Conservation (phyloP, 2,888 invertebrate genomes). For the Gymnoscelis rufifasciata region DNA sequence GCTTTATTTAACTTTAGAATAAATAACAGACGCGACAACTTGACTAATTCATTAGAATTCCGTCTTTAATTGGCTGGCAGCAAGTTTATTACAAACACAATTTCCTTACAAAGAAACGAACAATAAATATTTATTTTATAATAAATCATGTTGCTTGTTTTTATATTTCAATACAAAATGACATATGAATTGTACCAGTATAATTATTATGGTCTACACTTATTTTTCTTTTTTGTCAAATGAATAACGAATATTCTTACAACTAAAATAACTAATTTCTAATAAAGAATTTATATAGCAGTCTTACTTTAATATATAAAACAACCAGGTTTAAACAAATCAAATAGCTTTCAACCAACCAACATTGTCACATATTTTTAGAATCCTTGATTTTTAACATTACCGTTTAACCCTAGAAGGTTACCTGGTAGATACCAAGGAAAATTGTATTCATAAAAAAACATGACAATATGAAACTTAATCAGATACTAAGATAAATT, state of each 20-base stretch:
- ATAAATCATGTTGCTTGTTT: background rate
- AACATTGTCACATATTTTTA: conserved; percentile 51
- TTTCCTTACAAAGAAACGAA: background rate
- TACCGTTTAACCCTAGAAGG: too few species aligned
- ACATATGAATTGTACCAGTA: background rate
- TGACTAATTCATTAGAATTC: conserved; percentile 10
- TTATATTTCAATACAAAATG: background rate
- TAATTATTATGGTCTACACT: too few species aligned
- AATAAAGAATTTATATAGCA: too few species aligned
- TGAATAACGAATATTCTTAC: too few species aligned
- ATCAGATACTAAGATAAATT: too few species aligned
- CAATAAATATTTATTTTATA: background rate
- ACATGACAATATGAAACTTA: conserved; percentile 48
- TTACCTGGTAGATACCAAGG: too few species aligned
- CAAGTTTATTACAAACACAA: conserved; percentile 13
- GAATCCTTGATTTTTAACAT: too few species aligned
- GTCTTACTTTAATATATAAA: background rate
- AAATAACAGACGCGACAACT: conserved; percentile 9
- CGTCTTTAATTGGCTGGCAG: conserved; percentile 8
- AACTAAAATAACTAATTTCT: too few species aligned
- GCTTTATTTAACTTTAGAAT: conserved; percentile 16
- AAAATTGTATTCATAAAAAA: conserved; percentile 38
- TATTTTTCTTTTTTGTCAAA: too few species aligned
- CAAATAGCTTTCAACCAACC: conserved; percentile 13
- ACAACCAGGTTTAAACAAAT: background rate